Conservation (phyloP, 1,140 invertebrate genomes). For the Melitaea cinxia region DNA sequence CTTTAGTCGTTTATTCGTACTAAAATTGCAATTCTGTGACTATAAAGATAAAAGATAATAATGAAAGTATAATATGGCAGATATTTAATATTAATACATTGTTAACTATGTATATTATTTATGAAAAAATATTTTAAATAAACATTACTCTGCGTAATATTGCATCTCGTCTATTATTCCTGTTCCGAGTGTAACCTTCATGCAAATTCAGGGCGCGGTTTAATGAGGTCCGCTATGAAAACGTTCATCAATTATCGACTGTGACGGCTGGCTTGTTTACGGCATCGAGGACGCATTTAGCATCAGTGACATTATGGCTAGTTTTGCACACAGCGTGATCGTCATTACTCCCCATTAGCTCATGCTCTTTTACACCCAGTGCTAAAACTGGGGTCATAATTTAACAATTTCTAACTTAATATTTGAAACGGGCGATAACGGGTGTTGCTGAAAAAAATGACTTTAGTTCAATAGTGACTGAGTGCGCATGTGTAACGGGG, state of each 20-base stretch:
- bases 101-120: background rate
- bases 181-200: conserved; percentile 65
- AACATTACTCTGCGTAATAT: background rate
- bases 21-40: no score
- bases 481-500: conserved; percentile 30
- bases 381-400: conserved; percentile 36
- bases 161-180: conserved; percentile 30
- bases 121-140: background rate
- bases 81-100: no score
- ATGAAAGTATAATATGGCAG: no score
- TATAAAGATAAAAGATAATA: no score
- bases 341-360: conserved; percentile 43
- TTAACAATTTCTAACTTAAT: conserved; percentile 19
- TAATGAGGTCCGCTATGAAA: conserved; percentile 75
- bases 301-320: conserved; percentile 62
- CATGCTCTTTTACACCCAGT: conserved; percentile 27
- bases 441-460: conserved; percentile 23
- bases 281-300: conserved; percentile 74
- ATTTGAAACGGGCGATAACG: conserved; percentile 10
- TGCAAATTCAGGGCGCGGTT: conserved; percentile 70
- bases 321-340: conserved; percentile 45
- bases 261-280: conserved; percentile 71
- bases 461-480: conserved; percentile 25
- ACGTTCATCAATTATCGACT: conserved; percentile 78
- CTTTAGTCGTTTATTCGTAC: background rate